Evolutionary conservation across 2,888 invertebrate genomes (phyloP), one percentile per base, ranked within the genome.

Genomic region (Hofmannophila pseudospretella): DNA sequence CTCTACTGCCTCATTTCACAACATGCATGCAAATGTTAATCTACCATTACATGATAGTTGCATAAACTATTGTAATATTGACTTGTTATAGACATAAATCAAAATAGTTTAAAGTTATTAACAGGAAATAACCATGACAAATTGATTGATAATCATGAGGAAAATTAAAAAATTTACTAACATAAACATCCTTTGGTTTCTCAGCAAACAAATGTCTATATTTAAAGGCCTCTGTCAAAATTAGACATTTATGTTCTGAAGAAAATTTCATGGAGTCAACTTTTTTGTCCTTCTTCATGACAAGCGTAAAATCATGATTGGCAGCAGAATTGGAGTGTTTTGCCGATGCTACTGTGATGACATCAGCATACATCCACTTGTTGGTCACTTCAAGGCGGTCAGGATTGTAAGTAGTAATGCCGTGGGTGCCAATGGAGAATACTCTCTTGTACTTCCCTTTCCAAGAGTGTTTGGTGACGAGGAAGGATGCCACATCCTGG

Each of bases 391-490:
- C 85, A 60, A 86, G 45, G 7, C 82, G 69, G 41, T 86, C 86
- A 0, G 86, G 98, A 82, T 98, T 98, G 81, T 99, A 99, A 1
- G 99, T 99, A 31, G 98, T 96, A 56, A 99, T 95, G 20, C 98
- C 98, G 69, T 93, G 91, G 26, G 96, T 95, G 36, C 99, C 99
- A 64, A 99, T 93, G 5, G 99, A 97, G 73, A 99, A 96, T 62
- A 99, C 96, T 57, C 99, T 90, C 78, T 97, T 98, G 85, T 99
- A 99, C 94, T 96, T 98, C 74, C 99, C 99, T 80, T 97, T 98
- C 99, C 99, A 99, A 14, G 95, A 97, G 78, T 98, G 97, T 86
- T 99, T 99, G 22, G 96, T 97, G 67, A 98, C 97, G 67, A 96
- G 92, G 87, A 96, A 99, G 71, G 98, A 98, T 51, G 96, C 95